Evolutionary conservation across 1,140 invertebrate genomes (phyloP).

Genomic region (Microplitis mediator): DNA sequence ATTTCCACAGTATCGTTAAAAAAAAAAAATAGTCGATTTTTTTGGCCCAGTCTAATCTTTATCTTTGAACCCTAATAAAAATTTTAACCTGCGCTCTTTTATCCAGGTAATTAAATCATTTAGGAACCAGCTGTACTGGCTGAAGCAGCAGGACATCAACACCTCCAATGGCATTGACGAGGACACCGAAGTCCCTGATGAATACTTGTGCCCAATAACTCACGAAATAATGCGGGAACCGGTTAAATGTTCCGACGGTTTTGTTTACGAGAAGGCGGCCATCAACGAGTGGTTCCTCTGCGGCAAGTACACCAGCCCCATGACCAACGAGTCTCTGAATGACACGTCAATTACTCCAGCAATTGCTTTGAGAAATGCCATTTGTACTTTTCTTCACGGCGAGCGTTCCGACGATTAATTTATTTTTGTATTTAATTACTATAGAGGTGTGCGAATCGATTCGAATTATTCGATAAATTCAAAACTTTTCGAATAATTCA

Average conservation of each 20-base stretch:
- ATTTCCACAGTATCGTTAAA: too few relatives aligned
- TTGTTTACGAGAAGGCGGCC: constrained; percentile 76
- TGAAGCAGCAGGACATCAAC: constrained; percentile 56
- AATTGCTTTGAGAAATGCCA: constrained; percentile 52
- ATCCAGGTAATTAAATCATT: constrained; percentile 42
- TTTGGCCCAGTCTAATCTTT: too few relatives aligned
- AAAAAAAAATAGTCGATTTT: too few relatives aligned
- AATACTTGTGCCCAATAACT: constrained; percentile 83
- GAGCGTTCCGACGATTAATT: constrained; percentile 36
- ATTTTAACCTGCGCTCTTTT: constrained; percentile 2
- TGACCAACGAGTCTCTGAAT: constrained; percentile 72
- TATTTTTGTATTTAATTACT: neutral
- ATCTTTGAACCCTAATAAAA: neutral
- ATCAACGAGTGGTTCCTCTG: constrained; percentile 77
- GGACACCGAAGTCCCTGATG: constrained; percentile 63
- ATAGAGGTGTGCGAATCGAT: neutral
- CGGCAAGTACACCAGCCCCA: constrained; percentile 75
- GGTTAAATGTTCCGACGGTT: constrained; percentile 77
- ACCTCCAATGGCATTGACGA: constrained; percentile 31
- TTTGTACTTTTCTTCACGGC: constrained; percentile 48
- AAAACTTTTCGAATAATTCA: too few relatives aligned
- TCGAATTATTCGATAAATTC: too few relatives aligned
- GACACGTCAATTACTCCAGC: constrained; percentile 68
- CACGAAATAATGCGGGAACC: constrained; percentile 81
- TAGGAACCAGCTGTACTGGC: constrained; percentile 62